These are phyloP conservation scores for Hestina assimilis DNA, from an alignment of 1,140 invertebrate genomes.

Conservation along the genomic window DNA sequence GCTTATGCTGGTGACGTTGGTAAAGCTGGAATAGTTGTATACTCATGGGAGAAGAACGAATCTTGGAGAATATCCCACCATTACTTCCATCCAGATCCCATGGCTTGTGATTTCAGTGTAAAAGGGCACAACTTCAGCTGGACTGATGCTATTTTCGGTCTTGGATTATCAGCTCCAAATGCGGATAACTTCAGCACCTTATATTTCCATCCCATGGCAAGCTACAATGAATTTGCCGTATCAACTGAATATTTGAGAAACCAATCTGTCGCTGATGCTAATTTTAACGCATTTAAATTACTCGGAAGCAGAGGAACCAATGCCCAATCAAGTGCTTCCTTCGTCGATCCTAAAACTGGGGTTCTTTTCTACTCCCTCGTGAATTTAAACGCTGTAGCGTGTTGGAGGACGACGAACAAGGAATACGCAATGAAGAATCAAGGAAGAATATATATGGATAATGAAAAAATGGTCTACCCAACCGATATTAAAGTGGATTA, in stretches of 20 bases:
- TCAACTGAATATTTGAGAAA: slow-evolving; percentile 83
- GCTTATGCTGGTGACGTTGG: slow-evolving; percentile 84
- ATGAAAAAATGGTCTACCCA: slow-evolving; percentile 86
- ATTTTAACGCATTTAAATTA: slow-evolving; percentile 83
- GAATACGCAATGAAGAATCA: slow-evolving; percentile 83
- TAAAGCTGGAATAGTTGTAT: slow-evolving; percentile 83
- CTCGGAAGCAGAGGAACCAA: slow-evolving; percentile 85
- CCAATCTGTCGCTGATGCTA: slow-evolving; percentile 69
- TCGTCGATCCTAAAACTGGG: slow-evolving; percentile 84
- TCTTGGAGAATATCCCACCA: slow-evolving; percentile 86
- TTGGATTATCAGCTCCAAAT: slow-evolving; percentile 81
- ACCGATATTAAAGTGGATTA: slow-evolving; percentile 88
- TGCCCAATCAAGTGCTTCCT: slow-evolving; percentile 86
- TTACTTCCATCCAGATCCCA: slow-evolving; percentile 84
- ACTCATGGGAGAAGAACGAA: slow-evolving; percentile 82
- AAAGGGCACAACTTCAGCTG: slow-evolving; percentile 85
- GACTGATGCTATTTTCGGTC: slow-evolving; percentile 87
- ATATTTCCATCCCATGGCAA: slow-evolving; percentile 88
- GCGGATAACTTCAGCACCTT: slow-evolving; percentile 83
- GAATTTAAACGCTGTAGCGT: slow-evolving; percentile 87
- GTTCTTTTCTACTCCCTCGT: slow-evolving; percentile 87
- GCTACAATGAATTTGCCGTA: slow-evolving; percentile 85
- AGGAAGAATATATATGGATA: slow-evolving; percentile 84
- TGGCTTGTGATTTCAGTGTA: slow-evolving; percentile 84
- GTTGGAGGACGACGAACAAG: slow-evolving; percentile 85